Percentiles rank a stretch among this genome's conserved stretches.
Evolutionary conservation across 2,888 invertebrate species (phyloP).

Genomic region (Apotomis turbidana): DNA sequence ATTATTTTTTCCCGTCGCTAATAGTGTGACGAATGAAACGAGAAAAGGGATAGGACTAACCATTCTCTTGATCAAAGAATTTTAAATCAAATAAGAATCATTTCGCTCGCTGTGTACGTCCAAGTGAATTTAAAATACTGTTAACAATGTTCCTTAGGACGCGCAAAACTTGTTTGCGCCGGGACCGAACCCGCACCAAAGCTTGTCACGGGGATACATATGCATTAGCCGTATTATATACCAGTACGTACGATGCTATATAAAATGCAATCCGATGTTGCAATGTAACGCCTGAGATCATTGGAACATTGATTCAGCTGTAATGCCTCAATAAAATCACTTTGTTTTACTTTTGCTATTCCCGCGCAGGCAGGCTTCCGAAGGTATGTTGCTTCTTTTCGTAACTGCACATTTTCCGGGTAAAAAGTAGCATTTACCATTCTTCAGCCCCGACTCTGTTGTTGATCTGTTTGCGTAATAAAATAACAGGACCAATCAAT

Average conservation of each 20-base stretch:
- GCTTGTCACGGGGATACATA: conserved; percentile 39
- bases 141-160: conserved; percentile 37
- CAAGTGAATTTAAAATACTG: conserved; percentile 28
- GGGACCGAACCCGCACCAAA: conserved; percentile 26
- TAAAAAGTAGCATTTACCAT: no score
- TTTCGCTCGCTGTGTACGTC: conserved; percentile 5
- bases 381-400: no score
- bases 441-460: no score
- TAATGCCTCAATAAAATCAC: neutral
- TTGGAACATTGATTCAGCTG: neutral
- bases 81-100: neutral
- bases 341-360: no score
- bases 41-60: neutral
- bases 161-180: conserved; percentile 35
- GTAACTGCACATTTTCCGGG: no score
- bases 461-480: no score
- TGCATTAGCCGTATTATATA: conserved; percentile 36
- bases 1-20: no score
- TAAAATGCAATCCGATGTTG: conserved; percentile 5
- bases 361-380: no score
- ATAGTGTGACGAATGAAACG: no score
- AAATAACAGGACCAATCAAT: no score
- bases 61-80: neutral
- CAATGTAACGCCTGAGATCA: conserved; percentile 6
- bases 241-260: conserved; percentile 4